These are phyloP conservation scores for Pegea sp. DNA, from an alignment of 23 tunicate genomes.

Conservation along the genomic window DNA sequence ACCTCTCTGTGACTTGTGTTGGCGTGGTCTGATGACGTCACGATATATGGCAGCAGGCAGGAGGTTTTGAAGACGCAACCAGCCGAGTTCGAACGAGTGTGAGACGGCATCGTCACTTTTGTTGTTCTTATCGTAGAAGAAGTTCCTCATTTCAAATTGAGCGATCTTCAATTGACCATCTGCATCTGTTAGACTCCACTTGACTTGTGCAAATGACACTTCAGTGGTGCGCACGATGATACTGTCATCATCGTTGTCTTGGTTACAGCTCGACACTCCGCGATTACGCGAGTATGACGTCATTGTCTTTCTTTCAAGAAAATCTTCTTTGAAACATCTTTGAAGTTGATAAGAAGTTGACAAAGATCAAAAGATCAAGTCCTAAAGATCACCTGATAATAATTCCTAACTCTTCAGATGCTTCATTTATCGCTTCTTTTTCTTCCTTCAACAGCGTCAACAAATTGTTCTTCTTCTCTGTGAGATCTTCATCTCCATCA, in stretches of 20 bases:
- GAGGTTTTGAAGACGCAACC: constrained; percentile 58
- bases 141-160: constrained; percentile 74
- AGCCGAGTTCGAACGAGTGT: constrained; percentile 72
- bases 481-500: too few relatives aligned
- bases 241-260: constrained; percentile 75
- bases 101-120: constrained; percentile 74
- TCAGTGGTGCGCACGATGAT: constrained; percentile 74
- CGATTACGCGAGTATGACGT: background rate
- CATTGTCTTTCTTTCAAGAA: constrained; percentile 54
- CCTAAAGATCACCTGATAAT: constrained; percentile 32
- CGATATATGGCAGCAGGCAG: constrained; percentile 67
- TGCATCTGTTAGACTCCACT: constrained; percentile 76
- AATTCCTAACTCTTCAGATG: constrained; percentile 67
- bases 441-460: constrained; percentile 54
- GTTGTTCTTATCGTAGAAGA: constrained; percentile 84
- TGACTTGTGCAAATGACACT: constrained; percentile 55
- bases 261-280: background rate
- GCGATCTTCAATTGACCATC: constrained; percentile 91
- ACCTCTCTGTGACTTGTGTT: constrained; percentile 7
- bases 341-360: background rate
- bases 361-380: background rate
- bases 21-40: constrained; percentile 81
- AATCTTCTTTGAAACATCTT: constrained; percentile 88
- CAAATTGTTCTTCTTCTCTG: too few relatives aligned
- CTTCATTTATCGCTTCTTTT: constrained; percentile 63